Percentiles rank a stretch among this genome's conserved stretches.
phyloP scores from a whole-genome alignment of 1,140 invertebrate genomes.

The honey bee (Apis mellifera) region Amel_HAv3.1 CM009935.2:13458501-13459000 shows the following conservation, averaged over 20 bases:
- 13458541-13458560: slow-evolving; percentile 9
- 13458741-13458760: slow-evolving; percentile 11
- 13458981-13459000: neutral
- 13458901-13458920: slow-evolving; percentile 18
- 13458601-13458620: neutral
- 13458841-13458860: neutral
- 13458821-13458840: neutral
- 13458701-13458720: slow-evolving; percentile 16
- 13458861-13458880: neutral
- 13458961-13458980: neutral
- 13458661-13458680: slow-evolving; percentile 22
- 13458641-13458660: neutral
- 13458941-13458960: neutral
- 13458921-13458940: neutral
- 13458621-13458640: neutral
- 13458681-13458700: slow-evolving; percentile 6
- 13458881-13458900: neutral
- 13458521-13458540: slow-evolving; percentile 18
- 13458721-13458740: neutral
- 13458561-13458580: slow-evolving; percentile 3
- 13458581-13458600: neutral
- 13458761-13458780: neutral
- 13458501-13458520: slow-evolving; percentile 27
- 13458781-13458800: neutral
- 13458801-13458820: neutral